phyloP scores from a whole-genome alignment of 1,140 invertebrate genomes.

The Nilaparvata lugens region DNA sequence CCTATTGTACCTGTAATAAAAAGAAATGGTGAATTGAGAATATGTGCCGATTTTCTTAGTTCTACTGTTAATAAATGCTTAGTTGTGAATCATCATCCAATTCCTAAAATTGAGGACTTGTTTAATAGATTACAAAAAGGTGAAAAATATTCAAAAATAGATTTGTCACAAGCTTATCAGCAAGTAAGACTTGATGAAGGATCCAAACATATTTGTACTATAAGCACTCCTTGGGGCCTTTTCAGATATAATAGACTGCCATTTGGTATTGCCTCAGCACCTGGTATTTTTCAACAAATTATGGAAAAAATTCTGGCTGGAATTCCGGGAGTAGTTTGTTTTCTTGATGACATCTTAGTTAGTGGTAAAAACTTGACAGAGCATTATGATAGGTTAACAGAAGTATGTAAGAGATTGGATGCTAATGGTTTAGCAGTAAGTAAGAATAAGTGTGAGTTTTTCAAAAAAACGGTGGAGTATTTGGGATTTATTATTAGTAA shows the following conservation, averaged over 20 bases:
- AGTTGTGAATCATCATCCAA: neutral
- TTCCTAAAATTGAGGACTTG: neutral
- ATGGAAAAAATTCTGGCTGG: conserved; percentile 18
- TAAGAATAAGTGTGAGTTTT: conserved; percentile 24
- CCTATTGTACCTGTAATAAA: conserved; percentile 3
- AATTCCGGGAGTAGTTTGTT: conserved; percentile 14
- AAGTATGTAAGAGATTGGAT: conserved; percentile 16
- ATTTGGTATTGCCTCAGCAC: neutral
- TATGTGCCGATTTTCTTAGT: neutral
- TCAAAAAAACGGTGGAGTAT: conserved; percentile 19
- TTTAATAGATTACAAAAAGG: conserved; percentile 9
- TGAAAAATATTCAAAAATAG: conserved; percentile 5
- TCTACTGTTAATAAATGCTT: neutral
- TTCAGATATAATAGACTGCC: conserved; percentile 4
- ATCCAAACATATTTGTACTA: conserved; percentile 6
- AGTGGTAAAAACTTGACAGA: conserved; percentile 9
- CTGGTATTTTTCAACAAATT: conserved; percentile 14
- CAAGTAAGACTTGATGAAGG: conserved; percentile 7
- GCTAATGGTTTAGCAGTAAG: conserved; percentile 17
- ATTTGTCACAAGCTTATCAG: conserved; percentile 6
- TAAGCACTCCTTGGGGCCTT: neutral
- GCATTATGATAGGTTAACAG: conserved; percentile 9
- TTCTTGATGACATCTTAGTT: conserved; percentile 21
- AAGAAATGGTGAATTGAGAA: neutral
- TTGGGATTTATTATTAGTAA: conserved; percentile 30